Evolutionary conservation across 2,113 vertebrate species (phyloP).

Genomic region (Macrotis lagotis): DNA sequence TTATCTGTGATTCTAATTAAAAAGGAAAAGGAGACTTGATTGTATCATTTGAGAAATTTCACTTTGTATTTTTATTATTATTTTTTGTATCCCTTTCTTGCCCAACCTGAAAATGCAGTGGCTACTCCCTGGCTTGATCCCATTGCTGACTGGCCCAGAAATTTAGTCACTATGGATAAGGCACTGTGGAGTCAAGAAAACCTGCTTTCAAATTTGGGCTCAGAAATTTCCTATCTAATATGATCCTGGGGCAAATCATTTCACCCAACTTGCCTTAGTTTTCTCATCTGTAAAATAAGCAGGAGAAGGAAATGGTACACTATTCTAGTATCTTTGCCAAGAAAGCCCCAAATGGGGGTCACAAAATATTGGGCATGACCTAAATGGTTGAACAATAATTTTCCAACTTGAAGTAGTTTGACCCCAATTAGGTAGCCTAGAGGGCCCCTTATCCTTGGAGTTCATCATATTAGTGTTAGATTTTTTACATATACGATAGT

Average conservation of each 20-base stretch:
- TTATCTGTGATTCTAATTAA: not conserved
- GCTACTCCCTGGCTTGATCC: not conserved
- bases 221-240: not conserved
- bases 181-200: not conserved
- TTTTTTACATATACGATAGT: not conserved
- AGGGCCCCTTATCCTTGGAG: no score
- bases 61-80: no score
- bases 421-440: not conserved
- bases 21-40: not conserved
- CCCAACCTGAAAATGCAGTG: not conserved
- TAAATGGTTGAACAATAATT: not conserved
- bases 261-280: not conserved
- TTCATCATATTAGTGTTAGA: not conserved
- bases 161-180: not conserved
- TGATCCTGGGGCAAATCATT: no score
- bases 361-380: not conserved
- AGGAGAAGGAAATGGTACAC: not conserved
- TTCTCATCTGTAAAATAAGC: not conserved
- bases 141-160: not conserved
- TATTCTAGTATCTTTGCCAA: not conserved
- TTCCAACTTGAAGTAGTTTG: not conserved
- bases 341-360: not conserved
- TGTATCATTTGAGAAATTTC: not conserved
- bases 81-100: not conserved
- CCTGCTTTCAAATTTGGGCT: not conserved